Conservation (phyloP, 2,113 vertebrate species). For the Sialia sialis region DNA sequence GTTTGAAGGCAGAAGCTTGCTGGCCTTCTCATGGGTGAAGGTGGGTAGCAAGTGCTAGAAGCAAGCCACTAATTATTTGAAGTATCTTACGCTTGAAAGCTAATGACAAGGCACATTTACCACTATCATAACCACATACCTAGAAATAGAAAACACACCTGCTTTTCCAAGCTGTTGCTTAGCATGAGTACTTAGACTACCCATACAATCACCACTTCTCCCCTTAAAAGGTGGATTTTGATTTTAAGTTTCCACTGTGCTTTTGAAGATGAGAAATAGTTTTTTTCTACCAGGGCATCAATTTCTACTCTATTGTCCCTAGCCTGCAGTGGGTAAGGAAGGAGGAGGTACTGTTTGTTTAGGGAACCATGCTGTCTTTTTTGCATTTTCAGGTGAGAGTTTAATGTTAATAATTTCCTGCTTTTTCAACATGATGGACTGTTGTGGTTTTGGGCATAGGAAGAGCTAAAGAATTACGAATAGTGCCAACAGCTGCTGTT, state of each 20-base stretch:
- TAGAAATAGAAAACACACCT: background rate
- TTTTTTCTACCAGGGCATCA: background rate
- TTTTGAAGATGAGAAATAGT: background rate
- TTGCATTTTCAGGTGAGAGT: background rate
- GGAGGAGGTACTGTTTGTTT: background rate
- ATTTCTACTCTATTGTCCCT: background rate
- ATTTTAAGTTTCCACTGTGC: background rate
- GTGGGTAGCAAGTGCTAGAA: background rate
- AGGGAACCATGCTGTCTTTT: background rate
- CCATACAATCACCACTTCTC: background rate
- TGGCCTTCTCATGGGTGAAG: background rate
- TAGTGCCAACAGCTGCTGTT: background rate
- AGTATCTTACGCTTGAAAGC: background rate
- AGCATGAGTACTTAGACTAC: background rate
- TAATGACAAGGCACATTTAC: background rate
- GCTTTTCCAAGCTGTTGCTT: background rate
- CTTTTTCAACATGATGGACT: background rate
- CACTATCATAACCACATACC: background rate
- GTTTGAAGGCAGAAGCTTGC: background rate
- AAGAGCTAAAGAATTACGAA: background rate
- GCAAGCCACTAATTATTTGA: constrained; percentile 23
- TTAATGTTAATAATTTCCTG: background rate
- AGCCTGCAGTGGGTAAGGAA: background rate
- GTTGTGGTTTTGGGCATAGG: background rate
- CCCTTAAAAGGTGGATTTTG: background rate